Base-by-base conservation (phyloP, 2,888 invertebrate genomes). In the Trichopria drosophilae region DNA sequence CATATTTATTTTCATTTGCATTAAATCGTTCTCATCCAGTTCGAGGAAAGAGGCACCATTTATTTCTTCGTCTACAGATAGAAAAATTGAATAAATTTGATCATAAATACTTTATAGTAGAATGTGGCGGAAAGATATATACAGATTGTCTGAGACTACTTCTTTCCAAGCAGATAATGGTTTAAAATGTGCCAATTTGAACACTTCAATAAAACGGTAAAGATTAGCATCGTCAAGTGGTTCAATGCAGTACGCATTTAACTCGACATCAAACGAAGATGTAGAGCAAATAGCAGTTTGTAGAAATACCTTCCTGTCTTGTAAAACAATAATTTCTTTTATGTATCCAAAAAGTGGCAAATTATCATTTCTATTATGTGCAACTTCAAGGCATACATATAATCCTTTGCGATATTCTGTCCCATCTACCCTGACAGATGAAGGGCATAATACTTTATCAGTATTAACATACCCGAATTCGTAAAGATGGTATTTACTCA, bases 311-410 rank as follows among this genome's bases (percentile, higher is more conserved):
- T 54, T 36, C n/a, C n/a, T n/a, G n/a, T n/a, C n/a, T n/a, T n/a
- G n/a, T n/a, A n/a, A n/a, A n/a, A n/a, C n/a, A n/a, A 31, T 13
- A 12, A 54, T 51, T 32, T 54, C 51, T 47, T 48, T 10, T 9
- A 55, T 44, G 7, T 32, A 16, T 6, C 55, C 52, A 28, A 55
- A 55, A 15, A 52, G 19, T 10, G 52, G 41, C 26, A 52, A 36
- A 28, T 49, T 43, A n/a, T 55, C 36, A 12, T 49, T 36, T 40
- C 41, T 32, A 26, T 13, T 20, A 22, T 15, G 24, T 9, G 28
- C 26, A 19, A 35, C 35, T 42, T 31, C 23, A 23, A 44, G 22
- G n/a, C 44, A 45, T 18, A 45, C 18, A 23, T 23, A 44, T 22
- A 44, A 16, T n/a, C 32, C 44, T 44, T 10, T 16, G 7, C 35